Base-by-base conservation (phyloP, 2,113 vertebrate species). In the Thamnophis sirtalis region DNA sequence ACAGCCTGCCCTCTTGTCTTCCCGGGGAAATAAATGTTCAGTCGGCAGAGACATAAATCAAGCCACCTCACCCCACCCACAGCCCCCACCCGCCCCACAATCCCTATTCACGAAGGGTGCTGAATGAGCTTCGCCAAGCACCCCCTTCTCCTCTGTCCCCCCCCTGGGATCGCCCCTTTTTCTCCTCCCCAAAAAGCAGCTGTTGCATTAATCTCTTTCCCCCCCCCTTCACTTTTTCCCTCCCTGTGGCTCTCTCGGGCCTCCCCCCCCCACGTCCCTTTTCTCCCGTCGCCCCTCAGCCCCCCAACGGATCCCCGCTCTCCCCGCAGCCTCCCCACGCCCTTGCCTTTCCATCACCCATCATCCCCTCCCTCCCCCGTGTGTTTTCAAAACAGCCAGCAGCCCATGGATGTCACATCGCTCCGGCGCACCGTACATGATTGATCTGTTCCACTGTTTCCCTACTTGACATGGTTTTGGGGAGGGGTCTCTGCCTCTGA, bases 371-470 rank as follows among this genome's bases (percentile, higher is more conserved):
- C 53, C 13, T 3, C 43, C 96, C 93, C 95, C 97, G 97, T 97
- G 97, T 96, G 97, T 98, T 98, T 58, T 97, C 96, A 97, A 55
- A 97, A 97, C 24, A 51, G 89, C 51, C 43, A 19, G 5, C 63
- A 96, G 97, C 53, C 97, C 98, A 98, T 98, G 98, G 98, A 98
- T 98, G 98, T 98, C 98, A 98, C 98, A 98, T 97, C 98, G 98
- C 97, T 98, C 98, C 98, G 98, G 98, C 98, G 98, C 97, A 98
- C 98, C 98, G 97, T 98, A 97, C 97, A 98, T 97, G 98, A 99
- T 99, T 98, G 98, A 99, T 99, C 99, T 98, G 98, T 97, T 98
- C 98, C 98, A 98, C 98, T 98, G 98, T 98, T 98, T 97, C 98
- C 97, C 97, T 96, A 95, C 97, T 96, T 98, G 98, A 98, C 98